Percentiles rank a stretch among this genome's conserved stretches.
phyloP scores from a whole-genome alignment of 2,888 invertebrate species.

The Tholera decimalis region DNA sequence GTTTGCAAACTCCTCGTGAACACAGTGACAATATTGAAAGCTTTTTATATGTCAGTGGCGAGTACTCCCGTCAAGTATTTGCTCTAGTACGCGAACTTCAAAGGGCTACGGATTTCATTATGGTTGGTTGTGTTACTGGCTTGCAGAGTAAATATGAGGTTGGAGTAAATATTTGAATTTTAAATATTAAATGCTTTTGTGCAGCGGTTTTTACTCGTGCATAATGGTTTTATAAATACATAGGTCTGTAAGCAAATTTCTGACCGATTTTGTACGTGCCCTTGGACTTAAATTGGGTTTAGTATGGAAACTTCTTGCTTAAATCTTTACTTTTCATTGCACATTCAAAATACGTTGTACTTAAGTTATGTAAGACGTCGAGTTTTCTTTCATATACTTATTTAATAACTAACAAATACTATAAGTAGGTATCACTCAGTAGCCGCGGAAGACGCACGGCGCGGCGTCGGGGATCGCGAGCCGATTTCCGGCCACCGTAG shows the following conservation, averaged over 20 bases:
- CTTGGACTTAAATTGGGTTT: conserved; percentile 5
- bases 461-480: too few relatives aligned
- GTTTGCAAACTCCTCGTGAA: conserved; percentile 46
- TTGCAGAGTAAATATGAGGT: conserved; percentile 27
- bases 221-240: background rate
- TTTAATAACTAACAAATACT: too few relatives aligned
- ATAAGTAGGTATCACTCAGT: too few relatives aligned
- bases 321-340: too few relatives aligned
- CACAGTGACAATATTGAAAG: conserved; percentile 54
- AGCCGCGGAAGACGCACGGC: too few relatives aligned
- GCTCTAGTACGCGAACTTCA: conserved; percentile 48
- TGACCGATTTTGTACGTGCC: background rate
- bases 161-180: conserved; percentile 32
- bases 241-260: conserved; percentile 21
- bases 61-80: conserved; percentile 55
- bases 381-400: too few relatives aligned
- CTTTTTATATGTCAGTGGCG: conserved; percentile 54
- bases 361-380: too few relatives aligned
- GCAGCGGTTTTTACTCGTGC: background rate
- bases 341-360: too few relatives aligned
- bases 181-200: conserved; percentile 4
- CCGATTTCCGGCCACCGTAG: too few relatives aligned
- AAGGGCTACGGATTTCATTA: conserved; percentile 54
- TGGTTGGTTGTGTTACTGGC: conserved; percentile 33
- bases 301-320: too few relatives aligned